Conservation (phyloP, 2,888 invertebrate species). For the Watsonalla binaria region DNA sequence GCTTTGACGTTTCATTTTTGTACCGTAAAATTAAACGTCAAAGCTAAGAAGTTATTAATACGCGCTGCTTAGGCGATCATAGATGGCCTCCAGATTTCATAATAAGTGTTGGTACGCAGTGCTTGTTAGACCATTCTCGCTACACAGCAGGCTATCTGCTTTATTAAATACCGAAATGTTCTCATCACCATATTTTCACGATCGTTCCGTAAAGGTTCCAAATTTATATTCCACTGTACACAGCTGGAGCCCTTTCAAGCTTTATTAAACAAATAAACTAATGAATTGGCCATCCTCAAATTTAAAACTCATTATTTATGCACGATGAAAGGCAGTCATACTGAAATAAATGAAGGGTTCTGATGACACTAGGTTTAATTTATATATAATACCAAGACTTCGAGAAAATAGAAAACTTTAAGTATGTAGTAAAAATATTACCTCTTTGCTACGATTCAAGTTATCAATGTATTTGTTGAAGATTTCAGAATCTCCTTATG, state of each 20-base stretch:
- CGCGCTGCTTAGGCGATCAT: slow-evolving; percentile 4
- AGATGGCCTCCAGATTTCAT: slow-evolving; percentile 28
- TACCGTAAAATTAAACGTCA: too few species aligned
- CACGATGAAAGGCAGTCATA: slow-evolving; percentile 41
- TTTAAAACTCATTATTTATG: slow-evolving; percentile 62
- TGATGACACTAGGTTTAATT: slow-evolving; percentile 20
- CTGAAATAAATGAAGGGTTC: slow-evolving; percentile 40
- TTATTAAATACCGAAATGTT: slow-evolving; percentile 66
- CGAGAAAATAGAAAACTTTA: too few species aligned
- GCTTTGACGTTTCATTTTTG: too few species aligned
- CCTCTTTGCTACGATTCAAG: too few species aligned
- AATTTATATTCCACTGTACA: slow-evolving; percentile 71
- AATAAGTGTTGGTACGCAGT: slow-evolving; percentile 33
- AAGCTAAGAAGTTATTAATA: not conserved
- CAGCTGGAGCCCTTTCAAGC: slow-evolving; percentile 59
- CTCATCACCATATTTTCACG: slow-evolving; percentile 73
- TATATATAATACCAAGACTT: slow-evolving; percentile 10
- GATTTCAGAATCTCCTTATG: too few species aligned
- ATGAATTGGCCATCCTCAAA: slow-evolving; percentile 63
- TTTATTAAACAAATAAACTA: slow-evolving; percentile 75
- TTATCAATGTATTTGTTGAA: too few species aligned
- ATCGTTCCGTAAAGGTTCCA: slow-evolving; percentile 65
- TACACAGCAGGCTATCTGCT: slow-evolving; percentile 28
- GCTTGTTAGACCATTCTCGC: slow-evolving; percentile 27
- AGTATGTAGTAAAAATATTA: too few species aligned